Evolutionary conservation across 2,797 vertebrate genomes (phyloP), one percentile per base, ranked within the genome.

Genomic region (Helicolenus hilgendorfi): DNA sequence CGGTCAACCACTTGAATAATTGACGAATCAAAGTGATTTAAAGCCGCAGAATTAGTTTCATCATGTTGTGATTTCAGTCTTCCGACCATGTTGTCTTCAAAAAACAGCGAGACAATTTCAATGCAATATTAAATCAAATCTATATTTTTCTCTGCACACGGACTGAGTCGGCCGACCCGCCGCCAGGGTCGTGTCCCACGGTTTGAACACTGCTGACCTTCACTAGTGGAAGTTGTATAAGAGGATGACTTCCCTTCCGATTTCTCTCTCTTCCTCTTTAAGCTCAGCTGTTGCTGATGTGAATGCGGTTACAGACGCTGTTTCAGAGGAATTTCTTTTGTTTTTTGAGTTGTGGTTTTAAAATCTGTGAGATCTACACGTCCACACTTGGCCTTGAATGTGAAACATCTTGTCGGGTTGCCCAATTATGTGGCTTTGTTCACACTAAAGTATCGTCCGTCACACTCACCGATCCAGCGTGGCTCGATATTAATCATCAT

Each of bases 181-280:
- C 7, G 2, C 18, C 0, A n/a, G 49, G 22, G 58, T 24, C 14
- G 0, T 11, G 31, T 69, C 27, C 72, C 55, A 13, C 60, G 11
- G 62, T 27, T 72, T 72, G 49, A 69, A 26, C 36, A 2, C 59
- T 2, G 10, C 33, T 4, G n/a, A 83, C 41, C 65, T 15, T 22
- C 20, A 33, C 1, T 0, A 36, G 31, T 27, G 27, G 74, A 84
- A 82, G 88, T 81, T 79, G 65, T 72, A 59, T 69, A 22, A 81
- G 55, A 20, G 58, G 11, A 35, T 0, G 13, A 78, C 65, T 85
- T 79, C 75, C 53, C 36, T 10, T 26, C 67, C 10, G 3, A 6
- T 45, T n/a, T 33, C 15, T 11, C 62, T 24, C 5, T 55, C 83
- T 86, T 72, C 77, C 77, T 1, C 73, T 81, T 59, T 3, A 24